Conservation (phyloP, 2,113 vertebrate species). For the Tetrax tetrax region DNA sequence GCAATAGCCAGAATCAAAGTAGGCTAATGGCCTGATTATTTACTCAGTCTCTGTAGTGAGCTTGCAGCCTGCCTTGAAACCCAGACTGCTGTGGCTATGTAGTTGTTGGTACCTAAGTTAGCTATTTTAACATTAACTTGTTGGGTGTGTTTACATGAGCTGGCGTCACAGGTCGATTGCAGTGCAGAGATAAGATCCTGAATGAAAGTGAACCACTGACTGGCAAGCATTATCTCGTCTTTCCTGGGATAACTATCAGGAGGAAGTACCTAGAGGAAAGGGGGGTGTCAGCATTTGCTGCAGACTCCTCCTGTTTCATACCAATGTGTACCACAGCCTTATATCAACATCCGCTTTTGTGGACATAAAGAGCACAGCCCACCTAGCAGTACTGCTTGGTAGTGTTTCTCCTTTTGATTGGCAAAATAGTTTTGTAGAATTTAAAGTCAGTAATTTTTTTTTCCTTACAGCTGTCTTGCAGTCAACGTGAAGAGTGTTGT, state of each 20-base stretch:
- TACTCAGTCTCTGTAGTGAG: background rate
- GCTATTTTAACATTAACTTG: background rate
- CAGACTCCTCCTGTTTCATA: background rate
- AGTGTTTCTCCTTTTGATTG: background rate
- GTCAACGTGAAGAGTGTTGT: background rate
- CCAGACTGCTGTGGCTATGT: background rate
- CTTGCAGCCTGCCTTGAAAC: background rate
- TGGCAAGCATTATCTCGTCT: background rate
- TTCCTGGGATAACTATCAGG: background rate
- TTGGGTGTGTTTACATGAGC: background rate
- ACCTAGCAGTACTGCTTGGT: rapidly evolving
- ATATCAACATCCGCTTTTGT: background rate
- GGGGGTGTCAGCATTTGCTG: background rate
- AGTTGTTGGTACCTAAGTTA: background rate
- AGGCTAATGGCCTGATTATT: background rate
- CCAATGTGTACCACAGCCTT: background rate
- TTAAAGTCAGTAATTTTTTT: background rate
- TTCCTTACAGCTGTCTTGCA: background rate
- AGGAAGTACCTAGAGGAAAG: constrained; percentile 17
- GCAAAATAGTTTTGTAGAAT: background rate
- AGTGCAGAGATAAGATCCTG: constrained; percentile 49
- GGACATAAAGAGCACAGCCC: background rate
- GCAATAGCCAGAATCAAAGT: background rate
- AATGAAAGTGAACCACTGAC: constrained; percentile 52
- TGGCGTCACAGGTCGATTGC: background rate